Conservation (phyloP, 1,140 invertebrate genomes). For the Steinernema feltiae region DNA sequence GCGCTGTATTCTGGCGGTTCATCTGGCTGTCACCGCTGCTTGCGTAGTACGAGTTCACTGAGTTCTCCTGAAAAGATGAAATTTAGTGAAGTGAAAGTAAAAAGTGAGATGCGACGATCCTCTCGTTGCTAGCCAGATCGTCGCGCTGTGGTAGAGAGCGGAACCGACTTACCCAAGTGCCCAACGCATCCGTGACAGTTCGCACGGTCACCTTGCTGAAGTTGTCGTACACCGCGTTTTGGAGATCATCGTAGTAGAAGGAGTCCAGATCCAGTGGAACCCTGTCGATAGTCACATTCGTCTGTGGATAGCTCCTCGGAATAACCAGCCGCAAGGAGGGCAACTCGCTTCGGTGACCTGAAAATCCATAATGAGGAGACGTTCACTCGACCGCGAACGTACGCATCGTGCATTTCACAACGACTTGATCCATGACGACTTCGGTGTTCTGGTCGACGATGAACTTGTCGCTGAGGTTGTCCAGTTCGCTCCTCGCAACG, state of each 20-base stretch:
- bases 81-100: neutral
- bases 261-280: constrained; percentile 29
- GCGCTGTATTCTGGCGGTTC: neutral
- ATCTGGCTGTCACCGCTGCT: neutral
- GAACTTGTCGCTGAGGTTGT: constrained; percentile 28
- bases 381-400: constrained; percentile 16
- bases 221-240: constrained; percentile 31
- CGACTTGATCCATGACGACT: constrained; percentile 7
- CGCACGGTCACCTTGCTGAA: constrained; percentile 22
- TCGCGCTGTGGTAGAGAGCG: neutral
- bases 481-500: constrained; percentile 22
- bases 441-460: constrained; percentile 23
- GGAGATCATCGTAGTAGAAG: constrained; percentile 39
- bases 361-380: neutral
- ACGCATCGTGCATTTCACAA: constrained; percentile 30
- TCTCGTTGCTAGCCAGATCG: neutral
- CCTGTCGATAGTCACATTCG: constrained; percentile 27
- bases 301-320: constrained; percentile 31
- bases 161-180: constrained; percentile 31
- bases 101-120: neutral
- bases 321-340: constrained; percentile 32
- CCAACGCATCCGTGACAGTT: constrained; percentile 29
- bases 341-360: constrained; percentile 5
- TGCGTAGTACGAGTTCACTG: neutral
- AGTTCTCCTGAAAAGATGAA: neutral